These are phyloP conservation scores for Eupithecia pulchellata DNA, from an alignment of 2,888 invertebrate genomes.

Conservation along the genomic window DNA sequence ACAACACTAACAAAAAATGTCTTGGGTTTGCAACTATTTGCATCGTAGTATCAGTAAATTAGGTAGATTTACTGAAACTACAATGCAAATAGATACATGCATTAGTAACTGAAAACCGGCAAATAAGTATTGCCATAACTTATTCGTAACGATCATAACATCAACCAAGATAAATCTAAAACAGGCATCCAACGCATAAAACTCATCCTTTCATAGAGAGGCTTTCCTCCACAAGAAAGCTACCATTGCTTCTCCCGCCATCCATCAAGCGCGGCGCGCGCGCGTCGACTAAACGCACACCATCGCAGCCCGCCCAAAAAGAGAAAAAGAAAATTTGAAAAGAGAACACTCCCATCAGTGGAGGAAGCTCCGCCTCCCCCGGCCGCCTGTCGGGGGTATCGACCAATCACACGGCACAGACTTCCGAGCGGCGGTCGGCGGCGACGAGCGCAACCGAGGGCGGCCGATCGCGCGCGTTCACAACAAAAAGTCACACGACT, in stretches of 20 bases:
- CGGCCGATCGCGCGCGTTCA: conserved; percentile 75
- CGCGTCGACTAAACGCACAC: conserved; percentile 82
- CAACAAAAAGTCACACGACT: conserved; percentile 84
- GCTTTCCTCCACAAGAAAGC: conserved; percentile 51
- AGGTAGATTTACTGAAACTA: too few relatives aligned
- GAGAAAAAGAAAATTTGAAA: conserved; percentile 84
- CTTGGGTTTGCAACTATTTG: neutral
- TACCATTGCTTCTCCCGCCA: conserved; percentile 63
- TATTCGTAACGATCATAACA: neutral
- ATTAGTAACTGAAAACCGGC: conserved; percentile 23
- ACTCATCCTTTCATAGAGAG: conserved; percentile 24
- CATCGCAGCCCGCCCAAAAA: conserved; percentile 80
- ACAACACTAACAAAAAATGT: neutral
- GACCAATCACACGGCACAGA: conserved; percentile 58
- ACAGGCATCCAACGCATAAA: conserved; percentile 19
- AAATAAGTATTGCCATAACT: conserved; percentile 9
- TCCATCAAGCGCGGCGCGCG: conserved; percentile 78
- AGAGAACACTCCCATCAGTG: conserved; percentile 80
- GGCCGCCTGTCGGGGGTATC: conserved; percentile 63
- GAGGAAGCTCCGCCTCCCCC: conserved; percentile 64
- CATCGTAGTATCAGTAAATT: neutral
- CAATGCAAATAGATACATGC: neutral
- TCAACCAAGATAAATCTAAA: conserved; percentile 15
- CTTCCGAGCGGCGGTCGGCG: conserved; percentile 58
- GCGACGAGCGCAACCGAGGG: conserved; percentile 69